Evolutionary conservation across 1,140 invertebrate species (phyloP).

Genomic region (Agrilus planipennis): DNA sequence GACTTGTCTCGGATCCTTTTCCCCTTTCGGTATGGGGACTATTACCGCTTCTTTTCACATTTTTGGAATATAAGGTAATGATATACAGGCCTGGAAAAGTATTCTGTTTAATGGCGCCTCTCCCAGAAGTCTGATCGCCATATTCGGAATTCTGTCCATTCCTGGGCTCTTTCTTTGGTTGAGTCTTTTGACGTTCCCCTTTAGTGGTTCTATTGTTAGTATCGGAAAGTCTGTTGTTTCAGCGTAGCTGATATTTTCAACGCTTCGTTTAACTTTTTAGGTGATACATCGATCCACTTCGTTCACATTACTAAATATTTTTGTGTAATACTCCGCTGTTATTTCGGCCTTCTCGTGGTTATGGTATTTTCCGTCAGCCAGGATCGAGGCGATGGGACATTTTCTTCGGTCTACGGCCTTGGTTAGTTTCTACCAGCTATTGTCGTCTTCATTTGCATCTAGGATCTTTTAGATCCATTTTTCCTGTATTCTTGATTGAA

Average conservation of each 20-base stretch:
- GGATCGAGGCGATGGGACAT: background rate
- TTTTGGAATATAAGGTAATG: background rate
- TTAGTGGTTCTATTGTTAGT: too few relatives aligned
- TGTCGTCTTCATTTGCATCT: background rate
- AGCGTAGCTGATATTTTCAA: too few relatives aligned
- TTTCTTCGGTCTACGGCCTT: background rate
- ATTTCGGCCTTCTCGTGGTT: background rate
- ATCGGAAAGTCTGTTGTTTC: too few relatives aligned
- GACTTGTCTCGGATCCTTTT: background rate
- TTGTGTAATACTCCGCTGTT: background rate
- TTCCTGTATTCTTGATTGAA: background rate
- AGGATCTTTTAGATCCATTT: background rate
- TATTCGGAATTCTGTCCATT: slow-evolving; percentile 1
- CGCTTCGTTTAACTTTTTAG: background rate
- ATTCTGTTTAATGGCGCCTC: background rate
- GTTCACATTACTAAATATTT: background rate
- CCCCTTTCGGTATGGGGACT: background rate
- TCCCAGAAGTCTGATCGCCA: slow-evolving; percentile 1
- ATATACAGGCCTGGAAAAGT: background rate
- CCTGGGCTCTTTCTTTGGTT: background rate
- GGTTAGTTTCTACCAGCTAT: background rate
- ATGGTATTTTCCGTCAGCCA: background rate
- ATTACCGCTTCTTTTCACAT: background rate
- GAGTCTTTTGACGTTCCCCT: too few relatives aligned
- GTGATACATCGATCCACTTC: too few relatives aligned